Conservation (phyloP, 2,113 vertebrate species). For the Bungarus multicinctus region DNA sequence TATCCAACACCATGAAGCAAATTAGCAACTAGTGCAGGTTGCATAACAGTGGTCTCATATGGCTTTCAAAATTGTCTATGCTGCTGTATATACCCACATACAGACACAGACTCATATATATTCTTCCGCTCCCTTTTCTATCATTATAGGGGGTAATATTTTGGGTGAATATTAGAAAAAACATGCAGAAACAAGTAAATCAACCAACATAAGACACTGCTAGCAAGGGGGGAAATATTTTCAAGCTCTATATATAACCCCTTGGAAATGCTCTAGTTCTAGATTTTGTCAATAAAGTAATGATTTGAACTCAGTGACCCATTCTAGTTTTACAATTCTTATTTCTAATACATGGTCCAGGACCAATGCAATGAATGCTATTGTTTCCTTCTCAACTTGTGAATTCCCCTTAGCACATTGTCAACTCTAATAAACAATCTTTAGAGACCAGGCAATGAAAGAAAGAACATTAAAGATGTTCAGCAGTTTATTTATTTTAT, state of each 20-base stretch:
- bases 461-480: neutral
- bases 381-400: neutral
- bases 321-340: neutral
- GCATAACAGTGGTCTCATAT: neutral
- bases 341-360: neutral
- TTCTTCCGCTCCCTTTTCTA: neutral
- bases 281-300: neutral
- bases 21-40: neutral
- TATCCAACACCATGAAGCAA: neutral
- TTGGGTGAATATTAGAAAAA: neutral
- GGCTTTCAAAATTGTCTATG: neutral
- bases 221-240: neutral
- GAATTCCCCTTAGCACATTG: neutral
- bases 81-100: neutral
- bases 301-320: neutral
- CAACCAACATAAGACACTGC: neutral
- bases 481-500: too few relatives aligned
- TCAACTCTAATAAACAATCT: neutral
- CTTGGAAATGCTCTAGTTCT: neutral
- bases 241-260: neutral
- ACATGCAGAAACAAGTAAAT: neutral
- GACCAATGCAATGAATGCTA: neutral
- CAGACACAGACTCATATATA: neutral
- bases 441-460: neutral
- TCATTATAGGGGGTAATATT: neutral